phyloP scores from a whole-genome alignment of 2,113 vertebrate species.

The Fregetta grallaria region DNA sequence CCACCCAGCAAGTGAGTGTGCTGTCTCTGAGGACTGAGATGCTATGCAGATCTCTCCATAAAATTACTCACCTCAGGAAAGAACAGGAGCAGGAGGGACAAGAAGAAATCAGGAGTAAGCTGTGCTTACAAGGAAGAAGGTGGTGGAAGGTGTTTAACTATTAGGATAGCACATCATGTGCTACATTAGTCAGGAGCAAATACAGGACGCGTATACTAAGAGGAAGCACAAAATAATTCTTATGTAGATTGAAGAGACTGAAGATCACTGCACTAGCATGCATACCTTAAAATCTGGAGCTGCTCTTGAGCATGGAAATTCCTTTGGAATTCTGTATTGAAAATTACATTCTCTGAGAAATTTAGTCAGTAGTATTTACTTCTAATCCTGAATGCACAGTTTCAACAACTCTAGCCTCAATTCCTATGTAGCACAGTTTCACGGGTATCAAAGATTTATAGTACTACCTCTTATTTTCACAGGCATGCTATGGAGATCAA shows the following conservation, averaged over 20 bases:
- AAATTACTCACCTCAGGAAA: background rate
- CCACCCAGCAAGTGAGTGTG: background rate
- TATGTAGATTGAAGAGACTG: background rate
- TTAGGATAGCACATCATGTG: background rate
- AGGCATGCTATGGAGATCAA: background rate
- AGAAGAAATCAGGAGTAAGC: background rate
- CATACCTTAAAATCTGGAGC: background rate
- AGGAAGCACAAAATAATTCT: background rate
- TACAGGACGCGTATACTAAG: background rate
- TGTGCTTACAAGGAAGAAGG: background rate
- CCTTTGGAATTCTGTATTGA: background rate
- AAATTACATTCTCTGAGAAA: background rate
- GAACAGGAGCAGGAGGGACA: background rate
- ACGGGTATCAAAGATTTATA: background rate
- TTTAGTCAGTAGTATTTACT: background rate
- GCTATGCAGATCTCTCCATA: background rate
- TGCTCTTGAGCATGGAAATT: background rate
- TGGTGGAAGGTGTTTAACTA: background rate
- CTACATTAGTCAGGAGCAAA: background rate
- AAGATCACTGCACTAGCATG: background rate
- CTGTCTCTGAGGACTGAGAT: background rate
- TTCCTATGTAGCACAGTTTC: background rate
- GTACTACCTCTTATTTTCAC: background rate
- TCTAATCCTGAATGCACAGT: background rate
- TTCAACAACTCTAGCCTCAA: background rate